Evolutionary conservation across 2,888 invertebrate species (phyloP).

Genomic region (Drosophila prolongata): DNA sequence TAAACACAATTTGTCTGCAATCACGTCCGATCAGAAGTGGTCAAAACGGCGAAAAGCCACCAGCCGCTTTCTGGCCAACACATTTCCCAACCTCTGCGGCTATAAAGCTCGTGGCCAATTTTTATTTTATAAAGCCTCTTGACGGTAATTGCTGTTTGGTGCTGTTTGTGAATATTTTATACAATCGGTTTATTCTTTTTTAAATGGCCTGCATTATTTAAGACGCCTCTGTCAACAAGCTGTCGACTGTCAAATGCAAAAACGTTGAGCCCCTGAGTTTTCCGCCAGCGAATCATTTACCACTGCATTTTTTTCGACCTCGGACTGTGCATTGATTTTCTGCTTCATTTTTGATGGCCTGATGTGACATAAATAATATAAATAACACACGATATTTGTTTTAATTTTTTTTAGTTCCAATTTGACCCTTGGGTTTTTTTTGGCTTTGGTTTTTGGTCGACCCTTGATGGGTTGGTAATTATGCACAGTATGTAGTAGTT

Average conservation of each 20-base stretch:
- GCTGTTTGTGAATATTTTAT: constrained; percentile 15
- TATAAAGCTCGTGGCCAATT: constrained; percentile 20
- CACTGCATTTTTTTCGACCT: constrained; percentile 6
- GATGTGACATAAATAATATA: constrained; percentile 32
- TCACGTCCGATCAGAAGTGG: not conserved
- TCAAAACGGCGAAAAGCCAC: not conserved
- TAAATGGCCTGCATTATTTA: constrained; percentile 60
- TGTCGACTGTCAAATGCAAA: constrained; percentile 43
- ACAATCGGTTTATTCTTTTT: constrained; percentile 16
- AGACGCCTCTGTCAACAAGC: constrained; percentile 35
- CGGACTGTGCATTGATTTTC: constrained; percentile 26
- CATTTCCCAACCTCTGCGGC: not conserved
- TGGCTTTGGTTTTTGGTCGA: not conserved
- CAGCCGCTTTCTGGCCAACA: constrained; percentile 10
- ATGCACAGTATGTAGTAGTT: not conserved
- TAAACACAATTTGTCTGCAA: not conserved
- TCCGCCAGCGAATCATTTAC: constrained; percentile 10
- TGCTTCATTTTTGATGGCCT: constrained; percentile 26
- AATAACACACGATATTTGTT: not conserved
- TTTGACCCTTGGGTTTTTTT: constrained; percentile 1
- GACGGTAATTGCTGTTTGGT: constrained; percentile 7
- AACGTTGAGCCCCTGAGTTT: not conserved
- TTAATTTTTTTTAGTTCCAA: constrained; percentile 3
- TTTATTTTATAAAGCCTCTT: constrained; percentile 42
- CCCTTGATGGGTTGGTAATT: constrained; percentile 42